phyloP scores from a whole-genome alignment of 2,113 vertebrate species.

The Callaeas wilsoni region DNA sequence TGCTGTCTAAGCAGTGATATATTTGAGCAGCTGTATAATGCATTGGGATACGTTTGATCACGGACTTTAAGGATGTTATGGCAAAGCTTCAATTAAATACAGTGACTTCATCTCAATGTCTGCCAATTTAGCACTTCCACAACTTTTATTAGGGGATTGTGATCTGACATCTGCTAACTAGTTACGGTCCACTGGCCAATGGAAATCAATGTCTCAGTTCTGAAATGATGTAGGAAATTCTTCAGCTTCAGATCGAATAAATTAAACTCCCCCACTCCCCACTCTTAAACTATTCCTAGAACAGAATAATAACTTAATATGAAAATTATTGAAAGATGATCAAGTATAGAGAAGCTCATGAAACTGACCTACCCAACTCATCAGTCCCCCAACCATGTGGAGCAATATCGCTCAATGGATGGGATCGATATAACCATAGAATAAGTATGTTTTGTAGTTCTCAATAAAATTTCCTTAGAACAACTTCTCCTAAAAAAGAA shows the following conservation, averaged over 20 bases:
- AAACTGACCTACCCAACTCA: background rate
- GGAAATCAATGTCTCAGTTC: background rate
- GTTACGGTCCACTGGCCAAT: background rate
- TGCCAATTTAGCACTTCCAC: slow-evolving; percentile 9
- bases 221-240: background rate
- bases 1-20: background rate
- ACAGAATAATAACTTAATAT: background rate
- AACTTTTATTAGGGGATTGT: background rate
- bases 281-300: background rate
- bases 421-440: background rate
- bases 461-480: background rate
- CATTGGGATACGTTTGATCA: background rate
- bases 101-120: background rate
- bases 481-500: background rate
- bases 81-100: slow-evolving; percentile 18
- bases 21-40: slow-evolving; percentile 7
- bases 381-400: background rate
- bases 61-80: background rate
- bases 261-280: background rate
- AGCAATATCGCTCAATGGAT: background rate
- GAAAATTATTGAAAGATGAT: background rate
- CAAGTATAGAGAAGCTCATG: background rate
- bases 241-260: background rate
- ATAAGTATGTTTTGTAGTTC: background rate
- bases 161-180: background rate